A percentile compares a stretch with the other conserved stretches of the same genome.
Conservation (phyloP, 2,113 vertebrate genomes). For the Castor canadensis region DNA sequence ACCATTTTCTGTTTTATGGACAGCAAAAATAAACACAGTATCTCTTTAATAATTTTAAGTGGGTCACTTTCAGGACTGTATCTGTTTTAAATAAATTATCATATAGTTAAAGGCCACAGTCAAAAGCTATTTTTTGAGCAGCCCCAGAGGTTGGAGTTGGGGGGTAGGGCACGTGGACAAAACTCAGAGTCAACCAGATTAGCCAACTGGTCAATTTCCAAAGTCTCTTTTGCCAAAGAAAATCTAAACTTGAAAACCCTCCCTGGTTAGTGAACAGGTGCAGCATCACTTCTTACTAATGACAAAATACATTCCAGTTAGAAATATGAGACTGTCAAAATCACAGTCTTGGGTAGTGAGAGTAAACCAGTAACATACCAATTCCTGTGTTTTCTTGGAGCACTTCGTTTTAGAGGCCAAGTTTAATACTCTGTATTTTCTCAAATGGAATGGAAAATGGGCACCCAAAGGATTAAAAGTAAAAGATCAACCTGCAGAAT, state of each 20-base stretch:
- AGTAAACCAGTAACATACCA: not conserved
- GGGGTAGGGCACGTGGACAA: not conserved
- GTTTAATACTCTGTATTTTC: conserved; percentile 44
- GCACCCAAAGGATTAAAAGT: not conserved
- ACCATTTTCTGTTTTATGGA: conserved; percentile 85
- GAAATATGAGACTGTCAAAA: conserved; percentile 38
- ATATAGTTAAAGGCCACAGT: conserved; percentile 76
- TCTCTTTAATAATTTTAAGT: conserved; percentile 88
- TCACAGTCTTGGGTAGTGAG: conserved; percentile 8
- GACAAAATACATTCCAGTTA: conserved; percentile 64
- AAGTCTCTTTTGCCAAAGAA: conserved; percentile 51
- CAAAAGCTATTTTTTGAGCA: conserved; percentile 76
- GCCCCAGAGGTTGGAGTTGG: conserved; percentile 43
- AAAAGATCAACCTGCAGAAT: not conserved
- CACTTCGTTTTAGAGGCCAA: not conserved
- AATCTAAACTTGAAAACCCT: conserved; percentile 46
- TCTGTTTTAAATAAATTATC: conserved; percentile 88
- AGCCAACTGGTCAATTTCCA: conserved; percentile 42
- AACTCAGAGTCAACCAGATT: not conserved
- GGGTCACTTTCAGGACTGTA: conserved; percentile 85
- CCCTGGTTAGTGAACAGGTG: not conserved
- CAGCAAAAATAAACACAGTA: conserved; percentile 85
- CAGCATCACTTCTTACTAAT: conserved; percentile 15
- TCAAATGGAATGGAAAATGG: not conserved
- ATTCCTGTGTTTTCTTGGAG: not conserved